Base-by-base conservation (phyloP, 2,797 vertebrate species). In the Urocyon cinereoargenteus region DNA sequence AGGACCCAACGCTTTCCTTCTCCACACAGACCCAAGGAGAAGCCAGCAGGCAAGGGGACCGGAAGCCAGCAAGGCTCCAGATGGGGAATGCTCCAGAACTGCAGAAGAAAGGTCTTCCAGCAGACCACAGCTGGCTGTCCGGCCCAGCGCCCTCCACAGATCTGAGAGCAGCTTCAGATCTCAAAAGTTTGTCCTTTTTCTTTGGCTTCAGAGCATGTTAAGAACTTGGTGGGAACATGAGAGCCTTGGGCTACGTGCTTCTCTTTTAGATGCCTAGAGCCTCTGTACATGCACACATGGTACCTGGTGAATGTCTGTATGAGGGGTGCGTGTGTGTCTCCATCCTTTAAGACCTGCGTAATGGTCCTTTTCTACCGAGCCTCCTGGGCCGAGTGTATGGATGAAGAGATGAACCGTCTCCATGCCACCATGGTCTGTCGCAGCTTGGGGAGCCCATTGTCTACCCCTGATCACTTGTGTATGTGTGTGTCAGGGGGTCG, bases 21-120 rank as follows among this genome's bases (percentile, higher is more conserved):
- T 75, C 95, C 97, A 95, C 18, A 12, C 0, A 0, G 73, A 93
- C 94, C 91, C 91, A 19, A 94, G 89, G 96, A 98, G 86, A 91
- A 96, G 97, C 97, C 98, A 96, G 1, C 91, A 96, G 98, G 51
- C 77, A 64, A 0, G 77, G 51, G 70, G 66, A 59, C 19, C 0
- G 0, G 11, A 85, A 40, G 2, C 24, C 24, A 75, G 7, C n/a
- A 31, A 7, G 73, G 34, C 2, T 0, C 64, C 77, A 87, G 84
- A 82, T 28, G 64, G 31, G 61, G 45, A 93, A 34, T 4, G 6
- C 16, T 49, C 36, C 59, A 62, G 73, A 97, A 91, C 16, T 0
- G 0, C 45, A 59, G 70, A 59, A 88, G 85, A 88, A 94, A 90
- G 61, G 36, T 12, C 78, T 85, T 79, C 84, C 21, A 22, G 55